Base-by-base conservation (phyloP, 2,888 invertebrate genomes). In the Mesochorus sp. region DNA sequence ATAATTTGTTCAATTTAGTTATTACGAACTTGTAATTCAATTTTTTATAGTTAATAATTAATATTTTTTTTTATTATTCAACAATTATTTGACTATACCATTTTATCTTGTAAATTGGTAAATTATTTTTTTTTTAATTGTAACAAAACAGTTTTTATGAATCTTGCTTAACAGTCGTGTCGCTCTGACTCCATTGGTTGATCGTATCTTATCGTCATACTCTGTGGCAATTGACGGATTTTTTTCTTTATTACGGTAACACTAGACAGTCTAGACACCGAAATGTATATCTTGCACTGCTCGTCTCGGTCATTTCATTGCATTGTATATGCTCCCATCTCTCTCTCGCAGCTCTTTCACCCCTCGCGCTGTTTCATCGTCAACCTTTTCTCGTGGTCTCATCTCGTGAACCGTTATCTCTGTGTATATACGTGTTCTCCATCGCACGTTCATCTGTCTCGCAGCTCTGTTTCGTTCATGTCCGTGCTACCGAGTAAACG, bases 371-470 rank as follows among this genome's bases (percentile, higher is more conserved):
- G 39, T 37, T 42, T 61, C 71, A n/a, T 70, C 64, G 66, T 51
- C 64, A 59, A 71, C 44, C 51, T 19, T 49, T 64, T 51, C 37
- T 64, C 59, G 21, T 44, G 47, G 24, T 42, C 39, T 67, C 57
- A 53, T 55, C 47, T 76, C 76, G 53, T 64, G 39, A 80, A 86
- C 86, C 86, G 86, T 86, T 87, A 86, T 70, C 47, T 73, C 79
- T 62, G n/a, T n/a, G n/a, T n/a, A n/a, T n/a, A 44, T 76, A 83
- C 82, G 83, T 83, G 84, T 84, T 84, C 81, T 80, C n/a, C 84
- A 82, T 86, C 83, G n/a, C n/a, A 81, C 82, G 80, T 82, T 82
- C 84, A 82, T 85, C 82, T 86, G 83, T 82, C 61, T 83, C 85
- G 81, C 67, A 19, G 61, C 53, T 70, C 75, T 64, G 64, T 66